Conservation (phyloP, 2,888 invertebrate genomes). For the Platycnemis pennipes region DNA sequence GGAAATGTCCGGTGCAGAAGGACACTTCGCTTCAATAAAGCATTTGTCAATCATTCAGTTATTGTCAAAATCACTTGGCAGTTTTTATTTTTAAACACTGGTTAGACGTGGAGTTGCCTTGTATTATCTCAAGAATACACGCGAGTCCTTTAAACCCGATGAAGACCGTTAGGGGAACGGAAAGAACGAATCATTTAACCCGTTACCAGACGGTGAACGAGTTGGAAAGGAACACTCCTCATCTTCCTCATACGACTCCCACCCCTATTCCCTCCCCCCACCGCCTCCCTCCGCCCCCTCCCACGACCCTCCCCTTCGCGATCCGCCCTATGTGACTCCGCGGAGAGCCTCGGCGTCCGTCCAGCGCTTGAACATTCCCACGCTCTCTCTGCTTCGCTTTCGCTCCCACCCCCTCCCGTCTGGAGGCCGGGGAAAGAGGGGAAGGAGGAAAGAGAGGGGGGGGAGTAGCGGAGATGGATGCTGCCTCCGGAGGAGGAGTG, state of each 20-base stretch:
- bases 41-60: no score
- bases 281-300: neutral
- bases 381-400: neutral
- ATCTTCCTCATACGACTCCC: neutral
- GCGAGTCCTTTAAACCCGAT: no score
- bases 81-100: no score
- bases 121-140: no score
- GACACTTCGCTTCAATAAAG: no score
- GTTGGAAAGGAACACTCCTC: neutral
- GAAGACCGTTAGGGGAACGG: no score
- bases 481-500: neutral
- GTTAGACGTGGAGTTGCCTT: no score
- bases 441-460: neutral
- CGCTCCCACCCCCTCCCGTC: neutral
- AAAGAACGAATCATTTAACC: neutral
- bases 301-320: neutral
- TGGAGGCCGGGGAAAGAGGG: neutral
- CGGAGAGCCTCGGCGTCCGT: slow-evolving; percentile 11
- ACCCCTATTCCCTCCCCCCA: neutral
- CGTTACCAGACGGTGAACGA: neutral
- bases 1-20: no score
- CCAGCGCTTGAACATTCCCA: slow-evolving; percentile 31
- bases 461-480: neutral
- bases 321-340: neutral
- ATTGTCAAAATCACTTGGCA: no score